Evolutionary conservation across 2,888 invertebrate species (phyloP), one percentile per base, ranked within the genome.

Genomic region (Osmoderma eremita): DNA sequence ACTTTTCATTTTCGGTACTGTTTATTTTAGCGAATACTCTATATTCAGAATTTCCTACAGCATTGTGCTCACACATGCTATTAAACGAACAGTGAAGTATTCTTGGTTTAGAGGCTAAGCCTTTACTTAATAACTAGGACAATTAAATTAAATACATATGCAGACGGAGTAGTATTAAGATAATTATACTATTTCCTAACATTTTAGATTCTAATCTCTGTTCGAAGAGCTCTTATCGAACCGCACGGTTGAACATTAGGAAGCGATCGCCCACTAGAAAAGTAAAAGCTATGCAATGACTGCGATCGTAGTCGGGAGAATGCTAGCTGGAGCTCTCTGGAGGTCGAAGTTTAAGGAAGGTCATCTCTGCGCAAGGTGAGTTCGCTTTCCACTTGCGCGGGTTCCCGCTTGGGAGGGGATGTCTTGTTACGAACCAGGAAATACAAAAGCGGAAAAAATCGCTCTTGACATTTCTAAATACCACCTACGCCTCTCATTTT

Each of bases 321-420:
- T 12, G 42, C 30, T 30, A 58, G 50, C 38, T 20, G 18, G 63
- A 8, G 17, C 50, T 13, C 39, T 36, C 63, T 70, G 70, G 72
- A 74, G 74, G 74, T 74, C 73, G 74, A 65, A 74, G 74, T 70
- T 74, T 69, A 74, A 71, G 71, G 72, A 74, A 74, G 74, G 73
- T 73, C 69, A 68, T 24, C 48, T 61, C 24, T 58, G 68, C 61
- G 69, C 74, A 74, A 74, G 74, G 74, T 70, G 70, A 74, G 68
- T 73, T 71, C 74, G 71, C 73, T 74, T 73, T 74, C 73, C 71
- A 66, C 69, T 61, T 61, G 36, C 48, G 17, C 58, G 45, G 30
- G 30, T 61, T 45, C 45, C 15, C 58, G 18, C 1, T 12, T 10
- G 30, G 30, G 30, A 30, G 30, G 30, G 30, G 6, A 24, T 24